Evolutionary conservation across 2,113 vertebrate species (phyloP), one percentile per base, ranked within the genome.

Genomic region (Notothenia rossii): DNA sequence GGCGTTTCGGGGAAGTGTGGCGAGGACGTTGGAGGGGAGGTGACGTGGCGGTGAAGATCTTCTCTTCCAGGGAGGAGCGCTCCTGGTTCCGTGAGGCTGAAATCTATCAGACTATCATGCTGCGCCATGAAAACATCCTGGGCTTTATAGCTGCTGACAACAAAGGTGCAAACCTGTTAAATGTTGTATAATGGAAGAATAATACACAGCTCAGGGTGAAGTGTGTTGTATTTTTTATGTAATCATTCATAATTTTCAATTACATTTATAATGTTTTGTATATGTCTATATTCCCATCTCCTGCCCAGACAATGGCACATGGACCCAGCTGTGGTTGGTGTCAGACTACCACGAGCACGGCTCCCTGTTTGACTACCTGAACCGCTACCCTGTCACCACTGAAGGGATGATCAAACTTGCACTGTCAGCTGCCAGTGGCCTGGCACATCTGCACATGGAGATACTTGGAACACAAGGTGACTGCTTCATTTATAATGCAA

Each of bases 61-160:
- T 99, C 89, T 99, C 98, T 0, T 99, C 98, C 0, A 95, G 97
- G 0, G 98, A 99, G 90, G 98, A 99, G 12, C 96, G 98, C 0
- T 99, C 98, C 15, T 99, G 98, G 98, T 99, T 99, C 91, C 95
- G 98, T 69, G 98, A 99, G 53, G 98, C 98, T 0, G 98, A 99
- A 79, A 99, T 99, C 17, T 99, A 99, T 55, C 98, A 99, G 56
- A 99, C 98, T 0, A 97, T 99, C 18, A 99, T 99, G 98, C 92
- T 99, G 68, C 94, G 98, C 0, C 98, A 99, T 0, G 98, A 99
- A 83, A 99, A 99, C 91, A 99, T 99, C 82, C 93, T 99, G 71
- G 98, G 98, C 0, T 99, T 99, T 10, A 99, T 99, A 3, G 98
- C 98, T 0, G 98, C 98, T 0, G 98, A 99, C 83, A 99, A 99